Evolutionary conservation across 2,113 vertebrate genomes (phyloP), one percentile per base, ranked within the genome.

Genomic region (Poecilia latipinna): DNA sequence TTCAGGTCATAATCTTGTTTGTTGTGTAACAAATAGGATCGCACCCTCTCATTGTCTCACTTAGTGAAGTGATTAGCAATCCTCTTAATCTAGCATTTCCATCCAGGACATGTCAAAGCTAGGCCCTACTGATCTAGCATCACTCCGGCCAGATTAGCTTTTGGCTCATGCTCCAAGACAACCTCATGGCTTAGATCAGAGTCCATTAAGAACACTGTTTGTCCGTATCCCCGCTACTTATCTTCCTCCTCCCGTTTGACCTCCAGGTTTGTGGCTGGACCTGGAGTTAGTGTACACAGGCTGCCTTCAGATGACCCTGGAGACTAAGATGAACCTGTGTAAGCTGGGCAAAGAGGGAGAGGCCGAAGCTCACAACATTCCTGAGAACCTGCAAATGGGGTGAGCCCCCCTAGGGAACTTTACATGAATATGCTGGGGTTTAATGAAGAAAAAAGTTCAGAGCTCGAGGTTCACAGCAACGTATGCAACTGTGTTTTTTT

Each of bases 281-380:
- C 79, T 96, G 91, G 95, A 96, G 72, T 73, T 97, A 82, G 81
- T 92, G 77, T 97, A 97, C 92, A 95, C 92, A 0, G 96, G 96
- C 72, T 92, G 92, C 0, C 91, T 96, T 85, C 95, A 96, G 91
- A 96, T 96, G 94, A 96, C 95, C 0, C 95, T 97, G 1, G 93
- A 96, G 87, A 96, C 96, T 0, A 97, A 97, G 88, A 96, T 97
- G 95, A 96, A 96, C 90, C 90, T 97, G 78, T 95, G 93, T 80
- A 97, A 95, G 74, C 89, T 97, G 72, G 95, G 96, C 26, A 96
- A 95, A 86, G 96, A 96, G 33, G 89, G 4, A 70, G 80, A 90
- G 39, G 93, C 93, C 7, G 95, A 95, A 57, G 75, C 87, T 0
- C 0, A 91, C 67, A 86, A 15, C 0, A 13, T 88, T 4, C 85